These are phyloP conservation scores for Limenitis camilla DNA, from an alignment of 2,888 invertebrate genomes.

Conservation along the genomic window DNA sequence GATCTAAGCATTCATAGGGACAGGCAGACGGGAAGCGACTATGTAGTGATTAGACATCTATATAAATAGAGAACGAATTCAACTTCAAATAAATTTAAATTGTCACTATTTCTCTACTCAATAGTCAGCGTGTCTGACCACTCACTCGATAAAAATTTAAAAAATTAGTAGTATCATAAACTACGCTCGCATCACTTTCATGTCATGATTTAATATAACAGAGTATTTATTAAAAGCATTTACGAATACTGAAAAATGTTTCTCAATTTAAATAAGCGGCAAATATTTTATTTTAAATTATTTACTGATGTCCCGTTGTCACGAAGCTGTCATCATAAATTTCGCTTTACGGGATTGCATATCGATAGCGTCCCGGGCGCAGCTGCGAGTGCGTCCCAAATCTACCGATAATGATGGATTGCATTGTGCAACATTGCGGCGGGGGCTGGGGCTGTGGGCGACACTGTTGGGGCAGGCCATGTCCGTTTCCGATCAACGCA, in stretches of 20 bases:
- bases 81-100: too few relatives aligned
- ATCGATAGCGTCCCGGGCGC: constrained; percentile 26
- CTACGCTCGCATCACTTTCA: too few relatives aligned
- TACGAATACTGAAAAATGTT: constrained; percentile 1
- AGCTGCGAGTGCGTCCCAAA: constrained; percentile 54
- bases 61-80: too few relatives aligned
- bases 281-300: constrained; percentile 17
- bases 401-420: constrained; percentile 54
- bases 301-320: constrained; percentile 16
- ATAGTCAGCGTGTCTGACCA: too few relatives aligned
- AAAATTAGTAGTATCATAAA: too few relatives aligned
- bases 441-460: constrained; percentile 40
- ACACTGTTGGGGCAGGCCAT: constrained; percentile 59
- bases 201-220: too few relatives aligned
- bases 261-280: constrained; percentile 5
- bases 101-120: too few relatives aligned
- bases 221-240: too few relatives aligned
- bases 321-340: constrained; percentile 21
- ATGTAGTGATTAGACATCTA: too few relatives aligned
- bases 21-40: too few relatives aligned
- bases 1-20: too few relatives aligned
- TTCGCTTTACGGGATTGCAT: constrained; percentile 19
- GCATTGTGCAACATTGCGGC: constrained; percentile 50
- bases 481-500: constrained; percentile 60
- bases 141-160: too few relatives aligned